phyloP scores from a whole-genome alignment of 2,797 vertebrate species.

The Oceanodroma leucorhoa region DNA sequence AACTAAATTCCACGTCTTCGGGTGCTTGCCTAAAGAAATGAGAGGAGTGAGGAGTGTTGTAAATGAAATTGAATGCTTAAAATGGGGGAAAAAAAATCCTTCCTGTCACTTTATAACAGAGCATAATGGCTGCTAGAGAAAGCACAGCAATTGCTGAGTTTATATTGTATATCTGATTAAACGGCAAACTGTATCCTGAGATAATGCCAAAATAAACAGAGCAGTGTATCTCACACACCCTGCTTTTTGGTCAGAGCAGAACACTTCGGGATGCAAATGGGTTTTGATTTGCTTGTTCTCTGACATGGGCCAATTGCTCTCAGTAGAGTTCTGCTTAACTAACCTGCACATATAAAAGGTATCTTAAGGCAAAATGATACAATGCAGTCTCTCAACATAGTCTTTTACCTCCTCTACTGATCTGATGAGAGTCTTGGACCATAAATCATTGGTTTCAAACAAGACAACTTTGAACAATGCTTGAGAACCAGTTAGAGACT shows the following conservation, averaged over 20 bases:
- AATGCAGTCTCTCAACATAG: background rate
- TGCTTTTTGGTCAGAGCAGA: background rate
- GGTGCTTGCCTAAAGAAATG: background rate
- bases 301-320: background rate
- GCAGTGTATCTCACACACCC: background rate
- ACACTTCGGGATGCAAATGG: background rate
- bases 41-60: background rate
- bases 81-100: background rate
- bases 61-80: background rate
- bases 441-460: background rate
- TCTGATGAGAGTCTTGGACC: background rate
- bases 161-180: background rate
- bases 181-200: background rate
- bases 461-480: background rate
- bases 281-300: background rate
- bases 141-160: background rate
- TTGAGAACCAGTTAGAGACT: background rate
- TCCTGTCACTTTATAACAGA: background rate
- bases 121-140: background rate
- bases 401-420: background rate
- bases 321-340: background rate
- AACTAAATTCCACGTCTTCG: background rate
- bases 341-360: background rate
- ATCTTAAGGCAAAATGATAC: background rate
- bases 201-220: background rate